Evolutionary conservation across 2,888 invertebrate genomes (phyloP), one percentile per base, ranked within the genome.

Genomic region (Xiphydria camelus): DNA sequence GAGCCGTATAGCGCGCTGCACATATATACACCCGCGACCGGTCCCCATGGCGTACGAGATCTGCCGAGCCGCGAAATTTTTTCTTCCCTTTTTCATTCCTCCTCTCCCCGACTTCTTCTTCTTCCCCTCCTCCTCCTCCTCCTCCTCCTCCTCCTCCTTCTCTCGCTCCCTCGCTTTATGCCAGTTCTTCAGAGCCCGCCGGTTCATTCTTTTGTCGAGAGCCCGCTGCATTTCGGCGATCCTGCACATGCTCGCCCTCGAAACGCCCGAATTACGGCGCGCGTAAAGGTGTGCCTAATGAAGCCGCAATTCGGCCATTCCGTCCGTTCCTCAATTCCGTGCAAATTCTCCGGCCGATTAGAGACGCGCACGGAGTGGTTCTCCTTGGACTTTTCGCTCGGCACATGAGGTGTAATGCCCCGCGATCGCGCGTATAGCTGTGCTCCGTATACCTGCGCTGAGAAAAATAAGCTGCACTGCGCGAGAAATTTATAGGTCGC

Each of bases 281-380:
- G 59, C 58, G 62, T 56, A 61, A 65, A 65, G 61, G 58, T 52
- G 52, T 55, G 59, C 61, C 61, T 66, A 66, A 66, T 66, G 61
- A 66, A 66, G 65, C 58, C 62, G 60, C 64, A 60, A 61, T 62
- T 64, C 65, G 57, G 48, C 50, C 59, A 56, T 62, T 63, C 54
- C 51, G 52, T 53, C 63, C 57, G 54, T 55, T 47, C 45, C 56
- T 55, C 57, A 53, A 57, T 61, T 51, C 45, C 45, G 40, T 42
- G 15, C 20, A 23, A n/a, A 33, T 36, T 25, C 22, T 20, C 9
- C 22, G 39, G 17, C 29, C 33, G 35, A 34, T 45, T 15, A 40
- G 29, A 34, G 31, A 29, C 34, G 5, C 22, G 6, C n/a, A 23
- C 12, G 10, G 41, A 20, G 33, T 15, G 17, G 12, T 14, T 5